Evolutionary conservation across 2,113 vertebrate species (phyloP), one percentile per base, ranked within the genome.

Genomic region (Lagopus muta): DNA sequence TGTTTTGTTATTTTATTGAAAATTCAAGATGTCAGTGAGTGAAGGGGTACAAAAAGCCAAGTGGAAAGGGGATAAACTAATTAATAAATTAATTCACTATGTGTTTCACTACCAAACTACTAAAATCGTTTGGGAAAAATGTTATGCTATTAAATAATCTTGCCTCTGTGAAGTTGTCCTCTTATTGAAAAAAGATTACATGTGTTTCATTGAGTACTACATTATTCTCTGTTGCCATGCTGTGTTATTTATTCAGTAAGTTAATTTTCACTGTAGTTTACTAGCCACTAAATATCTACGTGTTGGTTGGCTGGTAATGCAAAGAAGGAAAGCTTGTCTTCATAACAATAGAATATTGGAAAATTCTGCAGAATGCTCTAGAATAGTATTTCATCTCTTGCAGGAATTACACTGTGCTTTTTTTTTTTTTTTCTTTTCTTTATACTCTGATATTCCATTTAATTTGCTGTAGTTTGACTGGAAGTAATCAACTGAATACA

Each of bases 41-140:
- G 20, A 58, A 32, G 10, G 52, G 61, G 4, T 1, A 7, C 34
- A 19, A 47, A 89, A 88, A 36, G 66, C 11, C 3, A 61, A 86
- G 5, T 27, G 9, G 42, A 36, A 88, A 45, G 3, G 7, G 1
- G 1, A 3, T 7, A 18, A 65, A 32, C 1, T 22, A 24, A 22
- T 13, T n/a, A 34, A 40, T 13, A 18, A 62, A 13, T 17, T 83
- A 2, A 4, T 80, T 65, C 50, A 10, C 76, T 11, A 0, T 24
- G 7, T 34, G 15, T 71, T 91, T 79, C 84, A 11, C n/a, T 85
- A 10, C 61, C 45, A 66, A 88, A 62, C 1, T 65, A 3, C 43
- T 48, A 11, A 72, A 57, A 6, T 52, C 14, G 22, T 82, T 48
- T 40, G 47, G 25, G 13, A 50, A 60, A 75, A 48, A 27, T 13